These are phyloP conservation scores for Hypocryptadius cinnamomeus DNA, from an alignment of 2,113 vertebrate species.

Conservation along the genomic window DNA sequence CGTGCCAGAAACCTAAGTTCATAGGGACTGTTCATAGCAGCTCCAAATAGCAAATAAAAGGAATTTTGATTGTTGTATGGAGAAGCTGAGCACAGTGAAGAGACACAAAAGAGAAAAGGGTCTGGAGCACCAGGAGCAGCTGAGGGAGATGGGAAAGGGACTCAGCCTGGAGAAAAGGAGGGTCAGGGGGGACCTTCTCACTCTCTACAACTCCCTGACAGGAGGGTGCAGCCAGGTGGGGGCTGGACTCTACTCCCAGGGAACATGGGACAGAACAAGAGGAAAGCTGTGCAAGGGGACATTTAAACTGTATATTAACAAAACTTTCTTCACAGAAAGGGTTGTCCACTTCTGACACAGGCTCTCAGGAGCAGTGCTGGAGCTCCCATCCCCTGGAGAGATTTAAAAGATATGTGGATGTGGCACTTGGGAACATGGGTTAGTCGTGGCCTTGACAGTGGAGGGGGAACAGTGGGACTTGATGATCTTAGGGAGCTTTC, in stretches of 20 bases:
- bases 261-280: not conserved
- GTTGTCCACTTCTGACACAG: not conserved
- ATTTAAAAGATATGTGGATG: not conserved
- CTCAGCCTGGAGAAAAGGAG: not conserved
- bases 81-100: not conserved
- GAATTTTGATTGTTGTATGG: not conserved
- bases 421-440: not conserved
- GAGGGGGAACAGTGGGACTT: not conserved
- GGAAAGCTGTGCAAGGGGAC: not conserved
- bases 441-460: not conserved
- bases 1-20: not conserved
- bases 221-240: not conserved
- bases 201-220: not conserved
- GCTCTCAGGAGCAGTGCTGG: not conserved
- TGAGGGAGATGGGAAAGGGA: not conserved
- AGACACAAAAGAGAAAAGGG: not conserved
- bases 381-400: not conserved
- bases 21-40: not conserved
- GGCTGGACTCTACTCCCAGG: accelerated
- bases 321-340: not conserved
- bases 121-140: not conserved
- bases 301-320: not conserved
- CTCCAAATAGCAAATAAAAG: not conserved
- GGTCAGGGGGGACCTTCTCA: not conserved
- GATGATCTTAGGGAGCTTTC: not conserved